Evolutionary conservation across 2,888 invertebrate genomes (phyloP).

Genomic region (Drosophila hawaiiensis): DNA sequence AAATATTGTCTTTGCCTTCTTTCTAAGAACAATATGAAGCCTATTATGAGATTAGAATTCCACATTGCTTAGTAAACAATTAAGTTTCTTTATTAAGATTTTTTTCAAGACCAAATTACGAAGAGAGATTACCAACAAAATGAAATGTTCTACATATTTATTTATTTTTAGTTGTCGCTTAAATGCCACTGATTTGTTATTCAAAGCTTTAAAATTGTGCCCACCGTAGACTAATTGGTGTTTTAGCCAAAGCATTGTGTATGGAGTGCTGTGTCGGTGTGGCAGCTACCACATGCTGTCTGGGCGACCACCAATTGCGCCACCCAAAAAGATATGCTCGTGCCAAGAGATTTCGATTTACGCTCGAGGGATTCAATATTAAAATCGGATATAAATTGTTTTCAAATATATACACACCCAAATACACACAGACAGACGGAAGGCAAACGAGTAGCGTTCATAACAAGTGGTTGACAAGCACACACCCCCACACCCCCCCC

Average conservation of each 20-base stretch:
- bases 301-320: neutral
- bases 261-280: constrained; percentile 6
- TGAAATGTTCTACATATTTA: neutral
- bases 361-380: constrained; percentile 75
- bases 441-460: constrained; percentile 34
- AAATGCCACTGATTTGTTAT: neutral
- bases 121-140: neutral
- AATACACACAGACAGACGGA: constrained; percentile 20
- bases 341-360: constrained; percentile 54
- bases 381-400: constrained; percentile 79
- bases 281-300: neutral
- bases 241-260: constrained; percentile 12
- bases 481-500: constrained; percentile 13
- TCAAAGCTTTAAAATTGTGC: constrained; percentile 13
- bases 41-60: neutral
- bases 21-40: neutral
- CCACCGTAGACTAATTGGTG: constrained; percentile 47
- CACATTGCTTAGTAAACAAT: neutral
- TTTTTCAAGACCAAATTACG: neutral
- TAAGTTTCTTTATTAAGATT: neutral
- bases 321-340: constrained; percentile 42
- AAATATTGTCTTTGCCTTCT: neutral
- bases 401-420: constrained; percentile 18
- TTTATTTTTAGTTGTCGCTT: neutral
- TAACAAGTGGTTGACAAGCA: constrained; percentile 75